Percentiles rank a stretch among this genome's conserved stretches.
phyloP scores from a whole-genome alignment of 1,140 invertebrate species.

The Megathymus violae region DNA sequence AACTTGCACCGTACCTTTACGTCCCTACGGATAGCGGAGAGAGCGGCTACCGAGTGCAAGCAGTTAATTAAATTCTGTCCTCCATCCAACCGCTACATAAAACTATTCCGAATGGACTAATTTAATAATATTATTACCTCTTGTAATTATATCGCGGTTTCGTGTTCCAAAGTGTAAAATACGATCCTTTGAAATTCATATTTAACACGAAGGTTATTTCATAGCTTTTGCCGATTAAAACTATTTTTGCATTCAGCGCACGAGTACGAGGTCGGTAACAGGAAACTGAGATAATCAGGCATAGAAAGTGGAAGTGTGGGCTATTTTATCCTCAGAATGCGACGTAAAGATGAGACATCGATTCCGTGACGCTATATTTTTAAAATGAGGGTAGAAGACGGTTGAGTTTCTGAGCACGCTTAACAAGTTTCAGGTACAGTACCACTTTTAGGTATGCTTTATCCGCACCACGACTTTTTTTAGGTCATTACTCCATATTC shows the following conservation, averaged over 20 bases:
- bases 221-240: slow-evolving; percentile 11
- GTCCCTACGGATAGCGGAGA: slow-evolving; percentile 58
- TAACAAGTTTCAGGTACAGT: no score
- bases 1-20: slow-evolving; percentile 37
- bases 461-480: no score
- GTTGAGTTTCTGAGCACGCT: no score
- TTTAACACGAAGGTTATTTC: slow-evolving; percentile 38
- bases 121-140: slow-evolving; percentile 64
- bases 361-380: no score
- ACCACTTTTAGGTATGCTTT: no score
- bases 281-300: neutral
- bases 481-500: no score
- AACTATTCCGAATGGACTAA: slow-evolving; percentile 65
- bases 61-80: slow-evolving; percentile 76
- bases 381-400: no score
- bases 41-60: slow-evolving; percentile 58
- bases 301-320: neutral
- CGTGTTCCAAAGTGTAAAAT: slow-evolving; percentile 19
- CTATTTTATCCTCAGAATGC: no score
- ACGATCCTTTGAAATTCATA: slow-evolving; percentile 32
- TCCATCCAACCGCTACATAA: slow-evolving; percentile 62
- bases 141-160: slow-evolving; percentile 37
- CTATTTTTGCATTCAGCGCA: slow-evolving; percentile 23
- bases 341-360: no score
- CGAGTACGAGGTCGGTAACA: neutral